Conservation (phyloP, 1,140 invertebrate species). For the Argopecten irradians region DNA sequence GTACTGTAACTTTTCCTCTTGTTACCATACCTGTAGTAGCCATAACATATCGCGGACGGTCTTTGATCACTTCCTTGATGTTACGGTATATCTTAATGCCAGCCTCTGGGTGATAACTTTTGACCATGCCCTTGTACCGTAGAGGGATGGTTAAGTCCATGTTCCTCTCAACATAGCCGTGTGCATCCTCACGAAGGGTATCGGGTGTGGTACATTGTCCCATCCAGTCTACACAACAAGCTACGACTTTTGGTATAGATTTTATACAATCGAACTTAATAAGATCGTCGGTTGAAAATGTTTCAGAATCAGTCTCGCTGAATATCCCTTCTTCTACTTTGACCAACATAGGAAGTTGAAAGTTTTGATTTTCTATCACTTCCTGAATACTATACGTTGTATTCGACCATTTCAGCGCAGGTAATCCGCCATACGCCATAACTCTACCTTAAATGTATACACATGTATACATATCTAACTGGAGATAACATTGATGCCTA, state of each 20-base stretch:
- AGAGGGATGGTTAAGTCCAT: slow-evolving; percentile 43
- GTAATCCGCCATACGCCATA: too few relatives aligned
- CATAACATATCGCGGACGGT: slow-evolving; percentile 39
- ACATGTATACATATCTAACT: too few relatives aligned
- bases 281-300: slow-evolving; percentile 44
- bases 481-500: too few relatives aligned
- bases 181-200: slow-evolving; percentile 3
- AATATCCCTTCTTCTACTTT: slow-evolving; percentile 38
- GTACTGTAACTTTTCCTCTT: slow-evolving; percentile 16
- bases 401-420: slow-evolving; percentile 30
- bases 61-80: slow-evolving; percentile 29
- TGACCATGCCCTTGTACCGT: slow-evolving; percentile 44
- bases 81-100: background rate
- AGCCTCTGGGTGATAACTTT: background rate
- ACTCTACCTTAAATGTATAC: too few relatives aligned
- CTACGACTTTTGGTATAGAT: slow-evolving; percentile 41
- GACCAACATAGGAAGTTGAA: slow-evolving; percentile 30
- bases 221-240: background rate
- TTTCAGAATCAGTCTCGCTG: slow-evolving; percentile 39
- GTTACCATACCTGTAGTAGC: slow-evolving; percentile 22
- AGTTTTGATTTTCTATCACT: background rate
- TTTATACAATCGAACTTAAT: slow-evolving; percentile 48
- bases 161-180: slow-evolving; percentile 36
- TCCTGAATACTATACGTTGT: slow-evolving; percentile 30
- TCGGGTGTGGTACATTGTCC: background rate